A percentile compares a stretch with the other conserved stretches of the same genome.
Conservation (phyloP, 1,140 invertebrate genomes). For the Drosophila mayri region DNA sequence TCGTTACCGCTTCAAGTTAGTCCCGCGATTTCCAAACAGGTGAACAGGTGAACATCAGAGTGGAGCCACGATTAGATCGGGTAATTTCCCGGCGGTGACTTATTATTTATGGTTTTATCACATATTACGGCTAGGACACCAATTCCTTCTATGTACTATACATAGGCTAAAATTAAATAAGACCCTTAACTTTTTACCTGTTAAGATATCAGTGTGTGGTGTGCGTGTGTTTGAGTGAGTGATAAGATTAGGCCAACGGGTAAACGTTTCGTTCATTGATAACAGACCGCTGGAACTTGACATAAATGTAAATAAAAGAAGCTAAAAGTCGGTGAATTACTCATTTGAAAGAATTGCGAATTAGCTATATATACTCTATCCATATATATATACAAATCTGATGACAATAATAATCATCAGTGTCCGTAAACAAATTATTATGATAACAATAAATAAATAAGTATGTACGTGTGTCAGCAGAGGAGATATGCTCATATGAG, state of each 20-base stretch:
- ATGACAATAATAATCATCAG: constrained; percentile 29
- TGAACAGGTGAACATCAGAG: constrained; percentile 56
- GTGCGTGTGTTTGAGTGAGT: constrained; percentile 10
- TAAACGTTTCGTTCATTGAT: constrained; percentile 33
- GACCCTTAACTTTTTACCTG: not conserved
- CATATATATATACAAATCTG: constrained; percentile 3
- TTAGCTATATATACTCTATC: constrained; percentile 1
- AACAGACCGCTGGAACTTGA: constrained; percentile 16
- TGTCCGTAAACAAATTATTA: constrained; percentile 36
- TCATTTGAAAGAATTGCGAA: constrained; percentile 13
- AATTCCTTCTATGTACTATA: not conserved
- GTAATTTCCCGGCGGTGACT: constrained; percentile 42
- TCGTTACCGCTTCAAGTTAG: constrained; percentile 37
- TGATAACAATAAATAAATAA: constrained; percentile 15
- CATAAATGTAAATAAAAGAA: constrained; percentile 29
- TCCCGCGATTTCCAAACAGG: constrained; percentile 57
- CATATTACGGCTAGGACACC: not conserved
- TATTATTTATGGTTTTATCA: constrained; percentile 1
- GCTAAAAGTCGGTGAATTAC: constrained; percentile 20
- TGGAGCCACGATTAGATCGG: constrained; percentile 45
- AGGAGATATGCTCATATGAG: constrained; percentile 78
- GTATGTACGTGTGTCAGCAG: constrained; percentile 9
- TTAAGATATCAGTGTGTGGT: not conserved
- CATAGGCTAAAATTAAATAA: not conserved
- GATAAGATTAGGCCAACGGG: constrained; percentile 44